Conservation (phyloP, 2,888 invertebrate species). For the Drosophila melanocephala region DNA sequence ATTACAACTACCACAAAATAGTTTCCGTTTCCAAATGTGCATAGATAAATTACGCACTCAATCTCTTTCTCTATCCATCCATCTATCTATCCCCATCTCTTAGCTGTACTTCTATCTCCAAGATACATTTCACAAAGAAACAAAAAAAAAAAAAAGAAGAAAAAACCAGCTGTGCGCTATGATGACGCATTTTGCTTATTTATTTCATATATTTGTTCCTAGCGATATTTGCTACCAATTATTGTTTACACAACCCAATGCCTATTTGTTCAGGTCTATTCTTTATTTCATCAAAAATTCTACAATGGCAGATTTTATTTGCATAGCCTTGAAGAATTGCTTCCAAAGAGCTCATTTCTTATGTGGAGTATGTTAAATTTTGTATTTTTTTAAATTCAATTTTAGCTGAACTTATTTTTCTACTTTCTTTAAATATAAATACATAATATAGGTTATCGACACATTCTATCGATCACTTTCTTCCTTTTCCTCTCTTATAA, state of each 20-base stretch:
- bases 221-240: neutral
- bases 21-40: slow-evolving; percentile 53
- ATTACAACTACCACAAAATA: slow-evolving; percentile 19
- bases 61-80: neutral
- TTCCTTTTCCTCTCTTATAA: neutral
- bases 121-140: slow-evolving; percentile 33
- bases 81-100: slow-evolving; percentile 1
- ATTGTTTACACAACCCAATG: slow-evolving; percentile 10
- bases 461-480: neutral
- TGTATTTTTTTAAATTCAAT: neutral
- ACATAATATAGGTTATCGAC: neutral
- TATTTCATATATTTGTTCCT: neutral
- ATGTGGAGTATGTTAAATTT: neutral
- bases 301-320: neutral
- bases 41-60: slow-evolving; percentile 63
- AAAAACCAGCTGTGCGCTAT: slow-evolving; percentile 25
- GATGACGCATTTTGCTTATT: slow-evolving; percentile 26
- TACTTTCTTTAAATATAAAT: neutral
- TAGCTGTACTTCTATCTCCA: slow-evolving; percentile 26
- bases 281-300: neutral
- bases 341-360: neutral
- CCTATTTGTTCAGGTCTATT: neutral
- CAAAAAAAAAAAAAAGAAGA: neutral
- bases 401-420: neutral
- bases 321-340: neutral